Evolutionary conservation across 1,140 invertebrate genomes (phyloP), one percentile per base, ranked within the genome.

Genomic region (Saccostrea glomerata): DNA sequence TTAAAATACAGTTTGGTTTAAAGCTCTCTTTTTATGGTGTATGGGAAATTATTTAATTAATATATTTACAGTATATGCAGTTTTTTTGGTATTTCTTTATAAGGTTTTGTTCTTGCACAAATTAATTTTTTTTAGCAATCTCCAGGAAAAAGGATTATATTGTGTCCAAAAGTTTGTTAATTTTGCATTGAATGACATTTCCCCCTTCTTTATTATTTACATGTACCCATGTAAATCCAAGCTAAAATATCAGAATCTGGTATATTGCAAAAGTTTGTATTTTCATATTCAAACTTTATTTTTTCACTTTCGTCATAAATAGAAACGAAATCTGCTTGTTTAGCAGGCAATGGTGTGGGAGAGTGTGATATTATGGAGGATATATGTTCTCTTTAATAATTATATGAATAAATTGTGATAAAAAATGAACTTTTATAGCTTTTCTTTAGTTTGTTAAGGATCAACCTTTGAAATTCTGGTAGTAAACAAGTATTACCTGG

Each of bases 401-500:
- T 84, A 88, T 85, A 85, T 86, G 66, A 54, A 54, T 40, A 84
- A 66, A 70, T 87, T 84, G 70, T 77, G 70, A 77, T 77, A 77
- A 77, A 73, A 30, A 47, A 47, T 47, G 47, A 47, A 47, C 47
- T 47, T 47, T 1, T 47, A 5, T 47, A 47, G 9, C 47, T 7
- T 9, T 47, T 9, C 47, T 47, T 47, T 47, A 9, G 6, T 6
- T 2, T 9, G 9, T 9, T 3, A 47, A 3, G 40, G 2, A 47
- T 9, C 47, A 47, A 9, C 47, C 47, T 47, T 9, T 47, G 47
- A 47, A 47, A 47, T 47, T 36, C 30, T 36, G 30, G 2, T 36
- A 36, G 30, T 36, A 1, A 1, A 36, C 30, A 36, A 36, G 30
- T 36, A 36, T 36, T 36, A n/a, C n/a, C n/a, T n/a, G n/a, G n/a